Evolutionary conservation across 2,888 invertebrate genomes (phyloP).

Genomic region (Sarcophaga rosellei): DNA sequence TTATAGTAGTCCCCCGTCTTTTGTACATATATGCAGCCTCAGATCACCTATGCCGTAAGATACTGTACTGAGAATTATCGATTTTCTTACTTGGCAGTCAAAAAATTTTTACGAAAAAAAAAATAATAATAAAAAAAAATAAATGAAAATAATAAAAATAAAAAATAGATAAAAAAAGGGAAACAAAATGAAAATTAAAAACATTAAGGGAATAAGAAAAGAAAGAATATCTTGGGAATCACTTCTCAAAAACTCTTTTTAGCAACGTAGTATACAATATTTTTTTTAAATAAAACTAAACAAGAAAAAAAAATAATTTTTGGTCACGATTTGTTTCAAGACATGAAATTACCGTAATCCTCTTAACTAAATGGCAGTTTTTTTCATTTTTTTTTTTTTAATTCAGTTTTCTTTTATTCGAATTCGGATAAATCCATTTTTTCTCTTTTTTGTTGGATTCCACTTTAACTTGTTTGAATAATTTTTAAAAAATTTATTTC

Average conservation of each 20-base stretch:
- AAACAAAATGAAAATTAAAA: neutral
- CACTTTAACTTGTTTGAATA: neutral
- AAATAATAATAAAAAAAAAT: neutral
- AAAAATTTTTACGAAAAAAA: slow-evolving; percentile 48
- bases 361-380: neutral
- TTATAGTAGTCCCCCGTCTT: slow-evolving; percentile 58
- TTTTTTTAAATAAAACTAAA: neutral
- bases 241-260: too few relatives aligned
- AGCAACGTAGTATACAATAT: too few relatives aligned
- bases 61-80: slow-evolving; percentile 79
- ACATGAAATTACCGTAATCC: neutral
- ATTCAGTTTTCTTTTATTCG: neutral
- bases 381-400: neutral
- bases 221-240: neutral
- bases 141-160: too few relatives aligned
- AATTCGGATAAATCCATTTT: too few relatives aligned
- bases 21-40: slow-evolving; percentile 65
- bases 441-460: neutral
- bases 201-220: neutral
- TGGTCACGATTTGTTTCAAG: too few relatives aligned
- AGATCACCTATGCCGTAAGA: slow-evolving; percentile 80
- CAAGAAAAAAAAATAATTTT: neutral
- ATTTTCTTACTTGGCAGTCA: slow-evolving; percentile 74
- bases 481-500: neutral
- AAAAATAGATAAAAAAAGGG: too few relatives aligned